Conservation (phyloP, 1,140 invertebrate genomes). For the Drosophila parabipectinata region DNA sequence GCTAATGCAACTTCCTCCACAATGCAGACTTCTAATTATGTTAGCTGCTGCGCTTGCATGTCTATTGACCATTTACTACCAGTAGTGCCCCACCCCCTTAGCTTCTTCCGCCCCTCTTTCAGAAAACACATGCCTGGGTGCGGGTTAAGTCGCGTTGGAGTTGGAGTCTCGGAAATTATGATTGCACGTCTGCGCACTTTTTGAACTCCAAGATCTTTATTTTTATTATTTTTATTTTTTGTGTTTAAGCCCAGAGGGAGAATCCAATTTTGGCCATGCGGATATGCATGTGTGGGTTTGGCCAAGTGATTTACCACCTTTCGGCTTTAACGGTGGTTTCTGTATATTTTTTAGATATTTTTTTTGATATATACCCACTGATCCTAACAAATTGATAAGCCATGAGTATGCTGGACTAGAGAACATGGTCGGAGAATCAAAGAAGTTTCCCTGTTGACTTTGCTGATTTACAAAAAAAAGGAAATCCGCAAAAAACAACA, state of each 20-base stretch:
- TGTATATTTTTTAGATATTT: conserved; percentile 7
- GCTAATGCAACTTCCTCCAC: conserved; percentile 69
- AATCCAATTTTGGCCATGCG: conserved; percentile 36
- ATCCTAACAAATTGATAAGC: conserved; percentile 64
- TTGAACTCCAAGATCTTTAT: conserved; percentile 38
- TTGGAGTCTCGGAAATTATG: conserved; percentile 59
- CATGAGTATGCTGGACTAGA: conserved; percentile 5
- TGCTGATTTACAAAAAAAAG: conserved; percentile 58
- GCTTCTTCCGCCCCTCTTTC: neutral
- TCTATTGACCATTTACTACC: conserved; percentile 53
- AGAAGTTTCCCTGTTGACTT: conserved; percentile 60
- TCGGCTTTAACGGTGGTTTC: conserved; percentile 74
- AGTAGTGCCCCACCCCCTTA: neutral
- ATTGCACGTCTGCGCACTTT: conserved; percentile 61
- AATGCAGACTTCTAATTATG: conserved; percentile 70
- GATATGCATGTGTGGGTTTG: conserved; percentile 57
- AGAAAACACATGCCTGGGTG: conserved; percentile 42
- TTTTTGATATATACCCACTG: conserved; percentile 18
- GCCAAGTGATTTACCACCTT: conserved; percentile 58
- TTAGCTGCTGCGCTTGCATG: conserved; percentile 62
- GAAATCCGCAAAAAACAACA: conserved; percentile 22
- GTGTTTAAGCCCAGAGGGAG: conserved; percentile 21
- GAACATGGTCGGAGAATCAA: neutral
- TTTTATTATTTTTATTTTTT: conserved; percentile 1
- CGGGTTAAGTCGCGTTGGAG: conserved; percentile 56